A percentile compares a stretch with the other conserved stretches of the same genome.
phyloP scores from a whole-genome alignment of 1,140 invertebrate species.

The Macrostomum lignano region DNA sequence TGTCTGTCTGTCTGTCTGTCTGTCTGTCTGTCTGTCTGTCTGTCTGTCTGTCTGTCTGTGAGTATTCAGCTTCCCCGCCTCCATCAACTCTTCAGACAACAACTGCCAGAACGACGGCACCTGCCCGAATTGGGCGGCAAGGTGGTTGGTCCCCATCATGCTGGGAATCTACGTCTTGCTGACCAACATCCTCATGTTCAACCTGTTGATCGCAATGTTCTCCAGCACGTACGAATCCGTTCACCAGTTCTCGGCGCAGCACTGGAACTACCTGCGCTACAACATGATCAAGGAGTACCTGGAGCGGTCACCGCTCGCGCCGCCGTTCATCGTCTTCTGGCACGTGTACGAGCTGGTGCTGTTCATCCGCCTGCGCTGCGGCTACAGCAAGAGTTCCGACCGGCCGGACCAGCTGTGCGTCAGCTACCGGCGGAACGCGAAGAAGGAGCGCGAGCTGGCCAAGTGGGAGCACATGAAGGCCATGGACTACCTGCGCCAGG shows the following conservation, averaged over 20 bases:
- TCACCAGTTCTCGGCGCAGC: constrained; percentile 14
- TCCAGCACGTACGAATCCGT: constrained; percentile 15
- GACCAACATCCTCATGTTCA: constrained; percentile 22
- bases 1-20: no score
- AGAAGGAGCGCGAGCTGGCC: constrained; percentile 5
- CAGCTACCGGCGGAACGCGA: constrained; percentile 2
- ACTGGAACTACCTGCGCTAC: constrained; percentile 28
- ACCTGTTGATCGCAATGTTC: constrained; percentile 24
- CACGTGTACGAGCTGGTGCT: constrained; percentile 11
- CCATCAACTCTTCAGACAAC: constrained; percentile 1
- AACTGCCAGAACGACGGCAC: constrained; percentile 1
- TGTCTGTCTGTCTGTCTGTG: no score
- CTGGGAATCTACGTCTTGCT: constrained; percentile 20
- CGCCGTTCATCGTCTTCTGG: constrained; percentile 25
- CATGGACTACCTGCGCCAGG: constrained; percentile 12
- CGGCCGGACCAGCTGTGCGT: no score
- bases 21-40: no score
- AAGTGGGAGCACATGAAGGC: constrained; percentile 23
- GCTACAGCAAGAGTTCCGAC: neutral
- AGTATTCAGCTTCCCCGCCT: no score
- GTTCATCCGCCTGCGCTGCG: neutral
- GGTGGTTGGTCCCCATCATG: constrained; percentile 13
- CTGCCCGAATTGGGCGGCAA: constrained; percentile 8
- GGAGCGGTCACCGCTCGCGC: constrained; percentile 21
- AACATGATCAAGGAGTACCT: constrained; percentile 24